Percentiles rank a stretch among this genome's conserved stretches.
These are phyloP conservation scores for Sceliomorpha sp. DNA, from an alignment of 2,888 invertebrate species.

Conservation along the genomic window DNA sequence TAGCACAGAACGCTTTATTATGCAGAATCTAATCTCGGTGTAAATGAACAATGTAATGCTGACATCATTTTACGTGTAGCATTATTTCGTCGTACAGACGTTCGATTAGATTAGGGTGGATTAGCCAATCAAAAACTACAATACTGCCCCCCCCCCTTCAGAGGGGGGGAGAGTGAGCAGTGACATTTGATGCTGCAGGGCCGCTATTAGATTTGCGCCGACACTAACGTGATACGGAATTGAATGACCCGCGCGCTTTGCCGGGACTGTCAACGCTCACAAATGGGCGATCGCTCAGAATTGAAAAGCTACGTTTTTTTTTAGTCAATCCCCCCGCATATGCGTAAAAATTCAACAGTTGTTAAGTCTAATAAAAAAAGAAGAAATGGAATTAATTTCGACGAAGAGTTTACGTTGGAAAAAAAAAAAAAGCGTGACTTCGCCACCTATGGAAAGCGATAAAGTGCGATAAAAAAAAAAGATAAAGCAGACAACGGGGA, in stretches of 20 bases:
- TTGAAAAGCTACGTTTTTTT: slow-evolving; percentile 19
- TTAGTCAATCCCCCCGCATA: slow-evolving; percentile 31
- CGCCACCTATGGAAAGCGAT: too few species aligned
- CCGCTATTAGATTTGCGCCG: slow-evolving; percentile 78
- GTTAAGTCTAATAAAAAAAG: slow-evolving; percentile 3
- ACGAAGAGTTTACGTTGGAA: not conserved
- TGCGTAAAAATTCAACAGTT: slow-evolving; percentile 6
- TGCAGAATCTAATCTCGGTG: slow-evolving; percentile 62
- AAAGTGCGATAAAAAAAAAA: too few species aligned
- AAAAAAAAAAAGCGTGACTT: too few species aligned
- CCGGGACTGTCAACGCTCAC: slow-evolving; percentile 54
- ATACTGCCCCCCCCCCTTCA: slow-evolving; percentile 71
- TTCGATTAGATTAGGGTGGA: slow-evolving; percentile 79
- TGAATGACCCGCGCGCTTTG: slow-evolving; percentile 71
- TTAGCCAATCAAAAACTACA: slow-evolving; percentile 80
- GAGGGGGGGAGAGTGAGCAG: slow-evolving; percentile 69
- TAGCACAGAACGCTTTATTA: slow-evolving; percentile 2
- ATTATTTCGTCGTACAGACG: slow-evolving; percentile 58
- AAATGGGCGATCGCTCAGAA: slow-evolving; percentile 50
- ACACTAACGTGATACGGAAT: slow-evolving; percentile 77
- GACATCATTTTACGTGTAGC: slow-evolving; percentile 50
- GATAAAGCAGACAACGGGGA: too few species aligned
- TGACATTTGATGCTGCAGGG: slow-evolving; percentile 78
- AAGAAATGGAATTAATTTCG: slow-evolving; percentile 7
- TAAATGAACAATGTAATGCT: slow-evolving; percentile 52